phyloP scores from a whole-genome alignment of 2,888 invertebrate genomes.

The Melinaea menophilus region DNA sequence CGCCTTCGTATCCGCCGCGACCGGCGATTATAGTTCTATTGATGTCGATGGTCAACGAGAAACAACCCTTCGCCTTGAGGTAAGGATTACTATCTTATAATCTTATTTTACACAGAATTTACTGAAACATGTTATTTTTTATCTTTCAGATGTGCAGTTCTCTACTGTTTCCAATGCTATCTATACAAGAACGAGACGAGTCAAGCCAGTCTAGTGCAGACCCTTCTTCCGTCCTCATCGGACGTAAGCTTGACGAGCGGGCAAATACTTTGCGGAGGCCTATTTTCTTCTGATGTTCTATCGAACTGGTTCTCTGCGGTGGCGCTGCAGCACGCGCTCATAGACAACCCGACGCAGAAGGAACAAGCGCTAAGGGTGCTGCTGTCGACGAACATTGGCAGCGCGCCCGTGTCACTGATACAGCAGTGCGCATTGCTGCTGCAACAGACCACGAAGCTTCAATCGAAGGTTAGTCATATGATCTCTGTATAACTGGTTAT shows the following conservation, averaged over 20 bases:
- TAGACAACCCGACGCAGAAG: constrained; percentile 90
- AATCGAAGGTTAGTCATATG: constrained; percentile 79
- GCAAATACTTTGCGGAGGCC: constrained; percentile 94
- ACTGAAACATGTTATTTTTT: too few relatives aligned
- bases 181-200: constrained; percentile 94
- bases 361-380: constrained; percentile 95
- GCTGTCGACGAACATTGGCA: constrained; percentile 89
- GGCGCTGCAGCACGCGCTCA: constrained; percentile 92
- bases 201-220: constrained; percentile 92
- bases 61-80: constrained; percentile 89
- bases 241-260: constrained; percentile 88
- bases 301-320: constrained; percentile 98
- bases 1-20: constrained; percentile 94
- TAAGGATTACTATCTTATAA: constrained; percentile 33
- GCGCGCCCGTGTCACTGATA: constrained; percentile 91
- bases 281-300: constrained; percentile 91
- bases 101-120: not conserved
- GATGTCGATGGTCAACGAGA: constrained; percentile 99
- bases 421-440: constrained; percentile 92
- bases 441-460: constrained; percentile 88
- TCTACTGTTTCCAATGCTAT: constrained; percentile 98
- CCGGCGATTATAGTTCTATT: constrained; percentile 96
- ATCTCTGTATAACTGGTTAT: too few relatives aligned
- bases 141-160: constrained; percentile 88
- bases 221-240: constrained; percentile 91